Conservation (phyloP, 2,797 vertebrate genomes). For the Steatocranus sp. region DNA sequence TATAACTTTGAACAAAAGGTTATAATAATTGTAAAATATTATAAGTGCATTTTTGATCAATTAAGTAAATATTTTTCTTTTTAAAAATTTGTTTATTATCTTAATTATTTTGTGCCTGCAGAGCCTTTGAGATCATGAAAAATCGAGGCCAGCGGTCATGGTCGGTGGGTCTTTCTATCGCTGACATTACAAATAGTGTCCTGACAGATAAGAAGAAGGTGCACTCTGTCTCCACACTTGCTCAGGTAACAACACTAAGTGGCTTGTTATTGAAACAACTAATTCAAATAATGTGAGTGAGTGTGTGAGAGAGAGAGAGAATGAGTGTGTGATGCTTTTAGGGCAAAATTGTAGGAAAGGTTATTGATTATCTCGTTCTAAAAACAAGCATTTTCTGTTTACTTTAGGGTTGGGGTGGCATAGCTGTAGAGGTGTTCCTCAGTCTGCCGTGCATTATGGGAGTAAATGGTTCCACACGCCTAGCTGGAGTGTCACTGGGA, state of each 20-base stretch:
- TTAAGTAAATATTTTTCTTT: not conserved
- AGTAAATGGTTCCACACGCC: constrained; percentile 76
- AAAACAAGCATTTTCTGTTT: not conserved
- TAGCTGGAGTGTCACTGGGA: constrained; percentile 72
- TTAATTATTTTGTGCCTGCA: constrained; percentile 36
- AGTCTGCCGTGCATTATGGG: constrained; percentile 91
- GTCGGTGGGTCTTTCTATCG: constrained; percentile 91
- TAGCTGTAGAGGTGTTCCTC: constrained; percentile 86
- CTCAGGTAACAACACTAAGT: constrained; percentile 78
- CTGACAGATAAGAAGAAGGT: constrained; percentile 82
- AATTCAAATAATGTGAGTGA: not conserved
- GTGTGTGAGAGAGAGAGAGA: not conserved
- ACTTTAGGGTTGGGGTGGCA: constrained; percentile 75
- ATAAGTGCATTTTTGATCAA: not conserved
- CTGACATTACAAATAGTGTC: constrained; percentile 89
- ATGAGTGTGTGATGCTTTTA: not conserved
- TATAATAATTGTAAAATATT: not conserved
- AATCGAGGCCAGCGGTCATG: constrained; percentile 88
- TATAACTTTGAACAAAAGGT: not conserved
- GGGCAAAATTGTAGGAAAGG: not conserved
- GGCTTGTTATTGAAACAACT: not conserved
- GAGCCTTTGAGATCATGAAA: constrained; percentile 87
- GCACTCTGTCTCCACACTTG: constrained; percentile 90
- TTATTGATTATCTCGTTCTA: not conserved
- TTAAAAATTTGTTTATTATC: not conserved